Evolutionary conservation across 2,888 invertebrate species (phyloP).

Genomic region (Argyra leucocephala): DNA sequence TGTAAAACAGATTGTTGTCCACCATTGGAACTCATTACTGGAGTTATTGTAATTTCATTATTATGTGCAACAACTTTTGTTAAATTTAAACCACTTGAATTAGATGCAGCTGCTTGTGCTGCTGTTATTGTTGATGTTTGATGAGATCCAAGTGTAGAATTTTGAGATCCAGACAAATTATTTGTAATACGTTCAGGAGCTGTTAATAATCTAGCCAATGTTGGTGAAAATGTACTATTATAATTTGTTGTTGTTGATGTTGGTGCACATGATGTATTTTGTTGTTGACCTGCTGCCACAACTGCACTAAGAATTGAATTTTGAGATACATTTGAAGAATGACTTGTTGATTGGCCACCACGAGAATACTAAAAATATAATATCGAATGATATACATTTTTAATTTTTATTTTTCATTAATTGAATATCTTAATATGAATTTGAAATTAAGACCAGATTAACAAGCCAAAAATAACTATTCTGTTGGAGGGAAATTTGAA

Average conservation of each 20-base stretch:
- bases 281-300: slow-evolving; percentile 8
- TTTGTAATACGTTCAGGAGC: slow-evolving; percentile 47
- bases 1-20: slow-evolving; percentile 26
- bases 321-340: slow-evolving; percentile 17
- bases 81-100: slow-evolving; percentile 26
- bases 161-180: slow-evolving; percentile 12
- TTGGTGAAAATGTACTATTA: slow-evolving; percentile 50
- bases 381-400: too few relatives aligned
- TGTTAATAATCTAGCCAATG: slow-evolving; percentile 68
- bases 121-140: slow-evolving; percentile 17
- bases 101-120: slow-evolving; percentile 15
- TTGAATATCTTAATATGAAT: not conserved
- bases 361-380: slow-evolving; percentile 3
- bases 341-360: not conserved
- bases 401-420: too few relatives aligned
- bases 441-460: not conserved
- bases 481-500: too few relatives aligned
- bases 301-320: slow-evolving; percentile 7
- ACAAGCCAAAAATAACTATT: too few relatives aligned
- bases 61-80: slow-evolving; percentile 44
- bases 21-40: slow-evolving; percentile 38
- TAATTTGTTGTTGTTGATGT: slow-evolving; percentile 25
- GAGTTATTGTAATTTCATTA: slow-evolving; percentile 55
- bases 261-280: slow-evolving; percentile 20
- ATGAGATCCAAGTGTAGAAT: slow-evolving; percentile 10